A percentile compares a stretch with the other conserved stretches of the same genome.
Conservation (phyloP, 2,113 vertebrate species). For the Trichomycterus rosablanca region DNA sequence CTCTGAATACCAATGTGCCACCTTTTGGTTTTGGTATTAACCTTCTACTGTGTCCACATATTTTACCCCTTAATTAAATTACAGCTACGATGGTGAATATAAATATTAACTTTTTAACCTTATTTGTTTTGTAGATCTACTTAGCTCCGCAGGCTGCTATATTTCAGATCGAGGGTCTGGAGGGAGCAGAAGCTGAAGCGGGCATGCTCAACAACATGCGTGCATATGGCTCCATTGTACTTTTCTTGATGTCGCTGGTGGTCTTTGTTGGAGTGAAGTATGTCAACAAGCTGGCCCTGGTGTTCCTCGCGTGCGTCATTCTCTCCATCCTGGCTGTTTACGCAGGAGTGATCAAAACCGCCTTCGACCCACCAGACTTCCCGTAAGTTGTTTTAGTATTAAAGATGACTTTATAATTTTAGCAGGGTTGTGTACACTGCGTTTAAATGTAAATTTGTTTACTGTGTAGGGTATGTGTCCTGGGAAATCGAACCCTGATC, state of each 20-base stretch:
- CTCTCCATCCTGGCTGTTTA: slow-evolving; percentile 94
- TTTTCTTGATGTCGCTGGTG: slow-evolving; percentile 87
- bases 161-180: slow-evolving; percentile 89
- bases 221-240: slow-evolving; percentile 90
- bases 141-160: slow-evolving; percentile 89
- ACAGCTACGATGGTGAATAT: too few species aligned
- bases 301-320: slow-evolving; percentile 95
- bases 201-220: slow-evolving; percentile 97
- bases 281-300: slow-evolving; percentile 93
- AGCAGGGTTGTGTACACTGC: too few species aligned
- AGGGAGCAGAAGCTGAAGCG: slow-evolving; percentile 72
- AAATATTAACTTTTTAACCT: neutral
- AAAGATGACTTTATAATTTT: neutral
- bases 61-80: too few species aligned
- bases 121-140: slow-evolving; percentile 75
- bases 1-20: too few species aligned
- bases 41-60: too few species aligned
- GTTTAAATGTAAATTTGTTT: neutral
- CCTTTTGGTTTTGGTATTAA: too few species aligned
- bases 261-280: slow-evolving; percentile 97
- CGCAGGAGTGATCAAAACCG: slow-evolving; percentile 90
- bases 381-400: slow-evolving; percentile 78
- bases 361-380: slow-evolving; percentile 87
- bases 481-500: slow-evolving; percentile 89
- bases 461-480: slow-evolving; percentile 80